phyloP scores from a whole-genome alignment of 2,888 invertebrate genomes.

The Protonemura montana region DNA sequence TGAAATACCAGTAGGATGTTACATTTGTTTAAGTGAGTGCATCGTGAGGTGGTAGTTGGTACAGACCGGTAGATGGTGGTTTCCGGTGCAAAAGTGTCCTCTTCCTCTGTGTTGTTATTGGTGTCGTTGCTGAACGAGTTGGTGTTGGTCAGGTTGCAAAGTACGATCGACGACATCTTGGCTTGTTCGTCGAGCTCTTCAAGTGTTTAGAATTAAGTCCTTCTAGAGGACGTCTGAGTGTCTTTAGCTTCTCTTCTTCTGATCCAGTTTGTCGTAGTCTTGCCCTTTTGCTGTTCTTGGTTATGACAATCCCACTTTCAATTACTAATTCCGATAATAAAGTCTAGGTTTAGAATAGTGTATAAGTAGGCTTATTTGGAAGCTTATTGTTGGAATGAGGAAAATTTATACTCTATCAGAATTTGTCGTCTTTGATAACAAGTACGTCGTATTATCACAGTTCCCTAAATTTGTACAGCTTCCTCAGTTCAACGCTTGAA shows the following conservation, averaged over 20 bases:
- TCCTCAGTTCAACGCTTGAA: not conserved
- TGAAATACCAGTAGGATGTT: too few relatives aligned
- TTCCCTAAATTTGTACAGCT: not conserved
- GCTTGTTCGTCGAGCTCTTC: not conserved
- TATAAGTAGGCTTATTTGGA: not conserved
- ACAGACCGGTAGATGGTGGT: conserved; percentile 87
- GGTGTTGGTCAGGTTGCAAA: conserved; percentile 68
- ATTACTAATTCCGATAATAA: not conserved
- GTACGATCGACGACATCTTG: conserved; percentile 75
- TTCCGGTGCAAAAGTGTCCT: conserved; percentile 79
- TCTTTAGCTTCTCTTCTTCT: too few relatives aligned
- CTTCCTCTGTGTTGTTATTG: conserved; percentile 82
- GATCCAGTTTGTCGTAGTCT: too few relatives aligned
- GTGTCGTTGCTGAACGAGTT: conserved; percentile 71
- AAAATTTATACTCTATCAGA: not conserved
- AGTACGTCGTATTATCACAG: not conserved
- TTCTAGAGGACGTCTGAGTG: too few relatives aligned
- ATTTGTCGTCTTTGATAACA: too few relatives aligned
- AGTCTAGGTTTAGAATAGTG: not conserved
- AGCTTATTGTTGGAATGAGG: not conserved
- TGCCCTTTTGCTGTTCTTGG: too few relatives aligned
- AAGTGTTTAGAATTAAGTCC: too few relatives aligned
- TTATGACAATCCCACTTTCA: too few relatives aligned
- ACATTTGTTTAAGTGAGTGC: too few relatives aligned
- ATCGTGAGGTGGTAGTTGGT: not conserved